Evolutionary conservation across 2,797 vertebrate genomes (phyloP).

Genomic region (Coracias cyanogaster): DNA sequence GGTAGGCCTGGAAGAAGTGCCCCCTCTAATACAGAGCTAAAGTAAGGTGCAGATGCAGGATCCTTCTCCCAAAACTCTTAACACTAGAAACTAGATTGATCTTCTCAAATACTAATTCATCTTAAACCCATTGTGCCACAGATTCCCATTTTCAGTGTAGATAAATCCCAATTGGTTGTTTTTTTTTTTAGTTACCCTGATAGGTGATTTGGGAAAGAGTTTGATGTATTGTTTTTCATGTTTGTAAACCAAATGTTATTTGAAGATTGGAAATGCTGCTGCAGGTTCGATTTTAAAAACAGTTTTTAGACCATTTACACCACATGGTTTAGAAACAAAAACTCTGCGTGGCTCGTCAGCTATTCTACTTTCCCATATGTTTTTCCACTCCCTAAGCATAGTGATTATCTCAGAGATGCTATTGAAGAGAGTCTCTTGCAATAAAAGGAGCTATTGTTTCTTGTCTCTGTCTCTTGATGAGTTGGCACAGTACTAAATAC

Average conservation of each 20-base stretch:
- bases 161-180: background rate
- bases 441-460: slow-evolving; percentile 35
- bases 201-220: background rate
- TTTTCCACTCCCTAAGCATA: background rate
- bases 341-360: background rate
- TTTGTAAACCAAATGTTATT: background rate
- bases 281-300: background rate
- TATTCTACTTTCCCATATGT: slow-evolving; percentile 7
- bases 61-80: background rate
- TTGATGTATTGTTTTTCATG: background rate
- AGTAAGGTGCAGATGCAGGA: background rate
- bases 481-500: background rate
- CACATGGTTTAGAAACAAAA: slow-evolving; percentile 1
- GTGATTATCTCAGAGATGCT: slow-evolving; percentile 2
- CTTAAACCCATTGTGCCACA: background rate
- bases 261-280: background rate
- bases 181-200: background rate
- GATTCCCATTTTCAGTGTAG: background rate
- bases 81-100: background rate
- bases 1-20: background rate
- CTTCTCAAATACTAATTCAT: background rate
- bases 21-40: background rate
- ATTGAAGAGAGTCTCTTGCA: background rate
- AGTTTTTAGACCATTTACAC: background rate
- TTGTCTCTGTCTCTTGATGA: background rate